Evolutionary conservation across 2,888 invertebrate species (phyloP), one percentile per base, ranked within the genome.

Genomic region (Nudaria mundana): DNA sequence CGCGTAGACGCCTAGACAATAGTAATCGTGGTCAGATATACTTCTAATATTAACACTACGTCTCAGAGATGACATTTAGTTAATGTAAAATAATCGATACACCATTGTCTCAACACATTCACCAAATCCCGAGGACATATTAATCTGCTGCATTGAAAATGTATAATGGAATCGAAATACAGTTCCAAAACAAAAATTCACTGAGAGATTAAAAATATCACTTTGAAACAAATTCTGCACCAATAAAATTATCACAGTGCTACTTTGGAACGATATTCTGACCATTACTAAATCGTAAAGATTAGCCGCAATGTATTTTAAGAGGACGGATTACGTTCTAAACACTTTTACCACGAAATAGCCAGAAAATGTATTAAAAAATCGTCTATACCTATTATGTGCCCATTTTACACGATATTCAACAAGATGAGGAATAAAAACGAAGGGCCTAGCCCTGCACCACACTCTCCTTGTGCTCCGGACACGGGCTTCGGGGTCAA

Each of bases 401-500:
- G 81, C 87, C 87, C 89, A 89, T 89, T 88, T 87, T 88, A 84
- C 77, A 80, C 81, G 71, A 73, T 76, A 72, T 81, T 75, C 68
- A 73, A 76, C 75, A 69, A 72, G 76, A 78, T 78, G 82, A 81
- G 83, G 76, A 83, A 71, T 70, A 81, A 83, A 86, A 81, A 77
- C 77, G 80, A 81, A 84, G 84, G 87, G 86, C 86, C 81, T 72
- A 73, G 86, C 86, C 88, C 86, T 85, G 81, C 84, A 81, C 81
- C 77, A 73, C 84, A 81, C 83, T 80, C 81, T 74, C 77, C 77
- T 79, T 79, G 81, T 81, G 82, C 82, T 84, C 81, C 76, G 84
- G 80, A 86, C 84, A 87, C 83, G 82, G 86, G 86, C 86, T 83
- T 84, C 86, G 89, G 86, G 89, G 89, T 89, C 89, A 89, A 88